Conservation (phyloP, 2,888 invertebrate genomes). For the Leptogaster cylindrica region DNA sequence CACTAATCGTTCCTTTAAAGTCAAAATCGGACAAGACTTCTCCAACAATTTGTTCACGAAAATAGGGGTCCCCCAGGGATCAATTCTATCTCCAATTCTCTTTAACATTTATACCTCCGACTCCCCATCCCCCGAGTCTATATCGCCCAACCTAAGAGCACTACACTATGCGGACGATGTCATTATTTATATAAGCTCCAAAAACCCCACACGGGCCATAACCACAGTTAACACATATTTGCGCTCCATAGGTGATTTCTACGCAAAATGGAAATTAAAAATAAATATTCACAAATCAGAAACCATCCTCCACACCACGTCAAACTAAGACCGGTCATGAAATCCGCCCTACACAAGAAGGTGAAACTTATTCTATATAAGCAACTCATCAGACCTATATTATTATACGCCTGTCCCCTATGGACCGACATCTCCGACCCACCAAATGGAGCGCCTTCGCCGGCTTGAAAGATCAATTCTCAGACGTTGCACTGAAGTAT, state of each 20-base stretch:
- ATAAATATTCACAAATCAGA: not conserved
- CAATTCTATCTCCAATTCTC: not conserved
- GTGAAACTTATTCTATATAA: not conserved
- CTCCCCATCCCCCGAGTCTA: not conserved
- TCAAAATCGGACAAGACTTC: not conserved
- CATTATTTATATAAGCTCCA: not conserved
- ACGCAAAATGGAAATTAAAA: no score
- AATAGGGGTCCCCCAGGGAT: not conserved
- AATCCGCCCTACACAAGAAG: not conserved
- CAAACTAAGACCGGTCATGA: not conserved
- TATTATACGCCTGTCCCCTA: not conserved
- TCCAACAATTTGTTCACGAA: not conserved
- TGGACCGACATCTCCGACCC: not conserved
- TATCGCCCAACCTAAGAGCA: not conserved
- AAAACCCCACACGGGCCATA: no score
- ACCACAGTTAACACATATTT: not conserved
- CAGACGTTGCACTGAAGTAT: not conserved
- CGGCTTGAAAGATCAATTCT: no score
- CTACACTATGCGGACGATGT: not conserved
- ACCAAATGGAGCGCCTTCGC: not conserved
- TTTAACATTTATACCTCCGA: not conserved
- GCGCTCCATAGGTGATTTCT: not conserved
- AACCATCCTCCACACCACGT: no score
- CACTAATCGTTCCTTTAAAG: not conserved
- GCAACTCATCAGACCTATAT: not conserved